phyloP scores from a whole-genome alignment of 2,888 invertebrate species.

The Platycnemis pennipes region DNA sequence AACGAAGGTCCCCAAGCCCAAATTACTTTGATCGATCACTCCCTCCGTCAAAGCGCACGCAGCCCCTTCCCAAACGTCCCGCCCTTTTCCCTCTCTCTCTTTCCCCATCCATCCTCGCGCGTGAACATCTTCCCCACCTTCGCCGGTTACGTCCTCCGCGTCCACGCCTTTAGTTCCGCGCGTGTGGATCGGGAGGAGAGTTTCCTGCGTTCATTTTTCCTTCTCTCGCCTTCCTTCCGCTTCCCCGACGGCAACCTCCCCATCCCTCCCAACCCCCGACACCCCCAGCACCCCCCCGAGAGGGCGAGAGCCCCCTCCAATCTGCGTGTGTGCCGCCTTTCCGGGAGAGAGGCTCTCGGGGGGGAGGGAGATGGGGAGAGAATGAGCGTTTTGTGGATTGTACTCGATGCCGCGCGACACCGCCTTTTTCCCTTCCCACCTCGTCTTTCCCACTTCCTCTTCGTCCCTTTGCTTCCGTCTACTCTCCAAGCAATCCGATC shows the following conservation, averaged over 20 bases:
- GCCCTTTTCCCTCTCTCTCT: too few relatives aligned
- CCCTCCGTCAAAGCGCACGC: background rate
- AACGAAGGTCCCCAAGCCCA: background rate
- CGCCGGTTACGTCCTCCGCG: background rate
- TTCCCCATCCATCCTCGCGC: too few relatives aligned
- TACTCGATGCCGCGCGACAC: background rate
- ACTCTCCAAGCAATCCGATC: background rate
- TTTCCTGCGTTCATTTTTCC: background rate
- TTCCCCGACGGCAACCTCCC: background rate
- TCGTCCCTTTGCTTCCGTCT: background rate
- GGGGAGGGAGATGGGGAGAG: background rate
- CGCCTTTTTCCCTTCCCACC: background rate
- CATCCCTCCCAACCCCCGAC: background rate
- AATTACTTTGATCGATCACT: conserved; percentile 38
- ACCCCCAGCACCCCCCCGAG: background rate
- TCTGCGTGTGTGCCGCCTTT: background rate
- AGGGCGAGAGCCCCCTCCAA: background rate
- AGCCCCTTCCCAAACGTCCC: too few relatives aligned
- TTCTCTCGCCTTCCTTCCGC: background rate
- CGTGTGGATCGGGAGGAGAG: background rate
- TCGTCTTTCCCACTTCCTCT: background rate
- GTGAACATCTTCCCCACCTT: background rate
- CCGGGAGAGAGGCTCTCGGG: background rate
- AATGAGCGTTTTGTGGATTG: conserved; percentile 7
- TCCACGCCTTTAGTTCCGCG: background rate